These are phyloP conservation scores for Chrysopilus asiliformis DNA, from an alignment of 2,888 invertebrate species.

Conservation along the genomic window DNA sequence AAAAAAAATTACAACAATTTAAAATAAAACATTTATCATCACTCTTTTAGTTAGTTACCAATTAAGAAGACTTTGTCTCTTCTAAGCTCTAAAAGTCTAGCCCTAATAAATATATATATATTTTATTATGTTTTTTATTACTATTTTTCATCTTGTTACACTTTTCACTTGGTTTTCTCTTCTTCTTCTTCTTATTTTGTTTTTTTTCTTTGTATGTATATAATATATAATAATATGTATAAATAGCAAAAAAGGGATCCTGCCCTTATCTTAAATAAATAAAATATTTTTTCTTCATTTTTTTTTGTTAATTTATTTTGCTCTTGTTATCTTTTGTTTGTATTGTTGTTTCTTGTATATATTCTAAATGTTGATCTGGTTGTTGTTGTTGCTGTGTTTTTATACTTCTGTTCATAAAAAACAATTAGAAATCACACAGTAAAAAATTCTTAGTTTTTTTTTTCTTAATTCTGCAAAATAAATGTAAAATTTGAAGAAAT, in stretches of 20 bases:
- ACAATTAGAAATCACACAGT: no score
- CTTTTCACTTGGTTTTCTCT: neutral
- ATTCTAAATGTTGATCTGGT: no score
- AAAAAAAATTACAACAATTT: no score
- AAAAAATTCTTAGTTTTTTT: conserved; percentile 2
- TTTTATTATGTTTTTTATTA: conserved; percentile 2
- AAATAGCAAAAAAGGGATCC: conserved; percentile 15
- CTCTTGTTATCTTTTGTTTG: neutral
- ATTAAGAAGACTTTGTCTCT: conserved; percentile 5
- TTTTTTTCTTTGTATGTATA: conserved; percentile 11
- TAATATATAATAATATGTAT: conserved; percentile 10
- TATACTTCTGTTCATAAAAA: no score
- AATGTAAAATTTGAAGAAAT: neutral
- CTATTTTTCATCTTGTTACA: neutral
- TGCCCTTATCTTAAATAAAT: conserved; percentile 15
- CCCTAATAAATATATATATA: neutral
- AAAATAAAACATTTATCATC: no score
- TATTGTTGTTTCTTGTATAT: neutral
- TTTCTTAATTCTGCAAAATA: neutral
- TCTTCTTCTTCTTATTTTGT: neutral
- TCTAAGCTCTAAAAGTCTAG: conserved; percentile 6
- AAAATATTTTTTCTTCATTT: conserved; percentile 5
- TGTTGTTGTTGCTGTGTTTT: no score
- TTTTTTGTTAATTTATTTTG: neutral
- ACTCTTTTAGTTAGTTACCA: no score